These are phyloP conservation scores for Psylliodes chrysocephalus DNA, from an alignment of 2,888 invertebrate genomes.

Conservation along the genomic window DNA sequence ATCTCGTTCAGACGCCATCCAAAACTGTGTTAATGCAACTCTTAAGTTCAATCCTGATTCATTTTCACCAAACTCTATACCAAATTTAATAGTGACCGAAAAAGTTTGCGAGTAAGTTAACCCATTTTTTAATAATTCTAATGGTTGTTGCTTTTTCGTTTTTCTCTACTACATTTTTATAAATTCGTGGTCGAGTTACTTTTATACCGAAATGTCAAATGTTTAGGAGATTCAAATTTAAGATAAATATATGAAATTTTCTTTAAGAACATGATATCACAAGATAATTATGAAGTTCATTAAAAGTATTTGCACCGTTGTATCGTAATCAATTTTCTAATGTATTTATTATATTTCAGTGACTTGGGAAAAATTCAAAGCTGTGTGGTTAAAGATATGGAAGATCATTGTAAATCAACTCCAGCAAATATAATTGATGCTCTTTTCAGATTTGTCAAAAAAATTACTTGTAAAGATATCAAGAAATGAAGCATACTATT, in stretches of 20 bases:
- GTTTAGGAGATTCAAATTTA: no score
- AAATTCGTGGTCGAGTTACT: no score
- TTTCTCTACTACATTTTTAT: no score
- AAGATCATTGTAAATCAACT: slow-evolving; percentile 75
- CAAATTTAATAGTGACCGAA: slow-evolving; percentile 71
- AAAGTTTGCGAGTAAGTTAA: slow-evolving; percentile 69
- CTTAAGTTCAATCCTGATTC: slow-evolving; percentile 65
- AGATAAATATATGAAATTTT: no score
- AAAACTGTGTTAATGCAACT: slow-evolving; percentile 73
- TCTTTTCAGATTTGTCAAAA: slow-evolving; percentile 76
- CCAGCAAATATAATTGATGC: slow-evolving; percentile 82
- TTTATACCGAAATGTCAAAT: no score
- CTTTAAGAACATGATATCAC: no score
- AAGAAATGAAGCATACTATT: slow-evolving; percentile 34
- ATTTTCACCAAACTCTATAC: slow-evolving; percentile 63
- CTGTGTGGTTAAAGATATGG: slow-evolving; percentile 71
- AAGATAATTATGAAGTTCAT: no score
- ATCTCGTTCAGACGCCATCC: slow-evolving; percentile 69
- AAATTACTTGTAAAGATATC: slow-evolving; percentile 56
- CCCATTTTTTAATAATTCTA: slow-evolving; percentile 63
- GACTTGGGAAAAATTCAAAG: slow-evolving; percentile 67
- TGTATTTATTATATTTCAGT: slow-evolving; percentile 57
- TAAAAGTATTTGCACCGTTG: no score
- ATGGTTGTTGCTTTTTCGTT: no score
- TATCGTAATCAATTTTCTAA: no score